Percentiles rank a stretch among this genome's conserved stretches.
Evolutionary conservation across 2,797 vertebrate genomes (phyloP).

Genomic region (Argya squamiceps): DNA sequence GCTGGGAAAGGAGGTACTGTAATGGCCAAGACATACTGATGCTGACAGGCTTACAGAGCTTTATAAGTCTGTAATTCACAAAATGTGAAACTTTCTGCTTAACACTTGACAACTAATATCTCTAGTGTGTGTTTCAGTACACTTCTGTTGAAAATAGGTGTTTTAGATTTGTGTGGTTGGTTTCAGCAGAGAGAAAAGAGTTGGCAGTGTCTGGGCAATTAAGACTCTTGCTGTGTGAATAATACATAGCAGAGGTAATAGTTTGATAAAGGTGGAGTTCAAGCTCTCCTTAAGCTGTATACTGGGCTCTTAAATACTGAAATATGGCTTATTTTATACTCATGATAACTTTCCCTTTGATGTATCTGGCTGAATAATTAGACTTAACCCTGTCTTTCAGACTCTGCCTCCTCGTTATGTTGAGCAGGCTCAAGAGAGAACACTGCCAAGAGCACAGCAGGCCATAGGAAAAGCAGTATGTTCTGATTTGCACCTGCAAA

Average conservation of each 20-base stretch:
- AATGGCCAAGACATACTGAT: accelerated
- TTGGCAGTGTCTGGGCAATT: not conserved
- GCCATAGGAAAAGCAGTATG: not conserved
- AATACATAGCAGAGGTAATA: not conserved
- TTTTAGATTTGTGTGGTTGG: not conserved
- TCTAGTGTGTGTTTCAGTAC: not conserved
- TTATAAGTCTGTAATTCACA: not conserved
- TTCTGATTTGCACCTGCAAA: not conserved
- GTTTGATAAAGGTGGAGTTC: not conserved
- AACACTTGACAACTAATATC: not conserved
- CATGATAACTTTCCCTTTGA: not conserved
- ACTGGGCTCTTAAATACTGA: not conserved
- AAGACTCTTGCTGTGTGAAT: not conserved
- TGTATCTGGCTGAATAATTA: not conserved
- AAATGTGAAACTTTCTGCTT: not conserved
- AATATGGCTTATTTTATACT: not conserved
- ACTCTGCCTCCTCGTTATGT: not conserved
- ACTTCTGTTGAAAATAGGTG: not conserved
- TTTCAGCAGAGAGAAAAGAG: not conserved
- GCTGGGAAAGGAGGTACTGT: not conserved
- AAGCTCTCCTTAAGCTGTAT: not conserved
- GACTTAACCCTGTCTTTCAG: not conserved
- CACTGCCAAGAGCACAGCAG: not conserved
- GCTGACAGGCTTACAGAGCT: not conserved
- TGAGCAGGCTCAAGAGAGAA: not conserved